These are phyloP conservation scores for Clanis bilineata DNA, from an alignment of 2,888 invertebrate genomes.

Conservation along the genomic window DNA sequence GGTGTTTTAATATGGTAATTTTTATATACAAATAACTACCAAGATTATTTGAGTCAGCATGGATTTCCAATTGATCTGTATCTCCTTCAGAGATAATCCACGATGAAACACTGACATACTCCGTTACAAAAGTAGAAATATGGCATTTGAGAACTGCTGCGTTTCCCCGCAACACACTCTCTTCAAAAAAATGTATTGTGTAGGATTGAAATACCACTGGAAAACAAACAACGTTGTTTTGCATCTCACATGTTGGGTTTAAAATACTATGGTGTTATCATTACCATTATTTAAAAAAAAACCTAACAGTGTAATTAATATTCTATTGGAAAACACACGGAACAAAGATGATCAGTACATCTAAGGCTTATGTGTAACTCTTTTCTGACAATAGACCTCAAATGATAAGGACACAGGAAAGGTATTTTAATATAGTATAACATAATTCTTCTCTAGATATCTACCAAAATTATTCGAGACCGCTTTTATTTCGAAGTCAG, in stretches of 20 bases:
- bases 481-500: conserved; percentile 74
- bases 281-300: too few species aligned
- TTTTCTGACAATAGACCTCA: not conserved
- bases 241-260: not conserved
- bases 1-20: not conserved
- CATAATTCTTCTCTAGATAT: conserved; percentile 22
- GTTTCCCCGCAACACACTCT: conserved; percentile 94
- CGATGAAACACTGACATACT: conserved; percentile 92
- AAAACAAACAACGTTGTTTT: conserved; percentile 44
- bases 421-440: conserved; percentile 43
- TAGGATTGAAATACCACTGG: conserved; percentile 95
- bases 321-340: too few species aligned
- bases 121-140: conserved; percentile 95
- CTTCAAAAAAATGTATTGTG: conserved; percentile 95
- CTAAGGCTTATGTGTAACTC: too few species aligned
- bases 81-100: conserved; percentile 90
- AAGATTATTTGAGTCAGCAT: not conserved
- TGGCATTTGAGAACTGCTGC: conserved; percentile 95
- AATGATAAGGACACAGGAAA: not conserved
- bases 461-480: conserved; percentile 70
- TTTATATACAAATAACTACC: not conserved
- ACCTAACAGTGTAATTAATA: not conserved
- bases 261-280: too few species aligned
- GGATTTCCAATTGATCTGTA: conserved; percentile 41
- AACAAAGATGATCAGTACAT: too few species aligned